These are phyloP conservation scores for Synergus umbraculus DNA, from an alignment of 2,888 invertebrate species.

Conservation along the genomic window DNA sequence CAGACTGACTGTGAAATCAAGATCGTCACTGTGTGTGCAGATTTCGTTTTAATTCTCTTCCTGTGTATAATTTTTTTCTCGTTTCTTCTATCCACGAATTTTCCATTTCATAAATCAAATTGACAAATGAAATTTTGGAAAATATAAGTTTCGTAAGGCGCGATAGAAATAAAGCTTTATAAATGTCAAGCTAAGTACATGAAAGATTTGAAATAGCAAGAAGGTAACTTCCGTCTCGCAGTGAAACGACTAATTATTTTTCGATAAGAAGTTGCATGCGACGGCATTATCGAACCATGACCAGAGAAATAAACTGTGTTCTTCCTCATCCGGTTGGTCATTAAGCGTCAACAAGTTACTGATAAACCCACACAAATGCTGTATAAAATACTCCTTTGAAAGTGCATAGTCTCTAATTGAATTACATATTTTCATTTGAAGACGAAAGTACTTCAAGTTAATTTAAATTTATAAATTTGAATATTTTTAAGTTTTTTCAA, in stretches of 20 bases:
- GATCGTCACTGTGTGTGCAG: background rate
- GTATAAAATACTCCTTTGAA: background rate
- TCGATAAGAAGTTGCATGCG: slow-evolving; percentile 36
- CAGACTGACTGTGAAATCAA: slow-evolving; percentile 17
- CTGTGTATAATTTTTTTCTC: background rate
- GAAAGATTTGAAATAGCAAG: background rate
- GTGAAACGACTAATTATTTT: slow-evolving; percentile 32
- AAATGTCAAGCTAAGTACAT: background rate
- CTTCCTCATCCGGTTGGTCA: slow-evolving; percentile 39
- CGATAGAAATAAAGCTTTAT: background rate
- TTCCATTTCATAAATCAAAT: background rate
- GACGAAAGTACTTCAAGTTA: background rate
- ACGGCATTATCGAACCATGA: slow-evolving; percentile 15
- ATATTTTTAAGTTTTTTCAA: background rate
- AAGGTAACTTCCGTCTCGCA: slow-evolving; percentile 24
- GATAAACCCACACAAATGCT: slow-evolving; percentile 23
- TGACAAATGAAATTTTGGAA: background rate
- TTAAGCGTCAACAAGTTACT: slow-evolving; percentile 23
- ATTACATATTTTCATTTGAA: background rate
- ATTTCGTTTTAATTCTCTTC: too few relatives aligned
- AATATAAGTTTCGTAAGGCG: background rate
- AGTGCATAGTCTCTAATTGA: background rate
- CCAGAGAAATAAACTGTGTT: slow-evolving; percentile 23
- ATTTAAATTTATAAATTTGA: background rate
- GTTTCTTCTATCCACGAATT: background rate